Percentiles rank a stretch among this genome's conserved stretches.
phyloP scores from a whole-genome alignment of 1,140 invertebrate genomes.

The Delia radicum region DNA sequence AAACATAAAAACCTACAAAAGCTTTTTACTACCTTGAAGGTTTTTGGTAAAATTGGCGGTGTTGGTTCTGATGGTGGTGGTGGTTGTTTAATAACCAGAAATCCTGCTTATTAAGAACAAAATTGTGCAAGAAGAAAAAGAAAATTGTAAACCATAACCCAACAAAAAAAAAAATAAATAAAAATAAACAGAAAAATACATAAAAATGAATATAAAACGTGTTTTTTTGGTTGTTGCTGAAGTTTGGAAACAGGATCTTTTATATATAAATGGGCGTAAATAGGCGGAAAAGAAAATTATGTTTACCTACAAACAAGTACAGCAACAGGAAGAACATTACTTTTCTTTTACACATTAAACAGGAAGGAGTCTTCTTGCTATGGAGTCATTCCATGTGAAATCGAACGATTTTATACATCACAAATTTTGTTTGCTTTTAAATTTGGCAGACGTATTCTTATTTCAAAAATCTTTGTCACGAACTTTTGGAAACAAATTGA shows the following conservation, averaged over 20 bases:
- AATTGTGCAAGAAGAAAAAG: not conserved
- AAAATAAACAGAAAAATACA: too few relatives aligned
- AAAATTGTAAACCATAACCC: too few relatives aligned
- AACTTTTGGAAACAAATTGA: too few relatives aligned
- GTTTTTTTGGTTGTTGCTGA: not conserved
- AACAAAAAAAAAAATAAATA: too few relatives aligned
- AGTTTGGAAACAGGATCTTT: not conserved
- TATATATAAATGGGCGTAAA: not conserved
- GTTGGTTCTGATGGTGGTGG: not conserved
- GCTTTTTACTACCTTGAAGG: not conserved
- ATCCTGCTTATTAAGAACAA: not conserved
- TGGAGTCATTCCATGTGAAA: too few relatives aligned
- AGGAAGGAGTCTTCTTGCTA: too few relatives aligned
- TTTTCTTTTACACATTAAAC: not conserved
- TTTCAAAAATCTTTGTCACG: too few relatives aligned
- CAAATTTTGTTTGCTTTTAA: not conserved
- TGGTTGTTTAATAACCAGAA: constrained; percentile 9
- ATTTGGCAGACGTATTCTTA: too few relatives aligned
- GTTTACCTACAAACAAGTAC: constrained; percentile 6
- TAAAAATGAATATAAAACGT: too few relatives aligned
- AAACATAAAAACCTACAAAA: not conserved
- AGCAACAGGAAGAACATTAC: not conserved
- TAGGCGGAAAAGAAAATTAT: constrained; percentile 15
- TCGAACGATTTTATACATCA: too few relatives aligned
- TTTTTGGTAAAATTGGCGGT: not conserved